Evolutionary conservation across 2,797 vertebrate genomes (phyloP).

Genomic region (Gymnocypris eckloni): DNA sequence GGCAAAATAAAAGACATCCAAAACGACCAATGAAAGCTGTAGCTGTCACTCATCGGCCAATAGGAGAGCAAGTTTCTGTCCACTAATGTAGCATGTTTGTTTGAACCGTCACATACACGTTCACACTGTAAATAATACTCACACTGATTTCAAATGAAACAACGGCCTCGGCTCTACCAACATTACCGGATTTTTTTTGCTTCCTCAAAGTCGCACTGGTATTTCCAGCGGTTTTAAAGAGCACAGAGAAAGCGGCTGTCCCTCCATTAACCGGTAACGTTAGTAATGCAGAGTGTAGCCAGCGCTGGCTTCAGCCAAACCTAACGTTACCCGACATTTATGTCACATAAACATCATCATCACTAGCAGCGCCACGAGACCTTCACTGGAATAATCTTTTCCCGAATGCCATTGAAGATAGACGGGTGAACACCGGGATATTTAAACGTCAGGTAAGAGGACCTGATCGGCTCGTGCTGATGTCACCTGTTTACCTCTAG

Average conservation of each 20-base stretch:
- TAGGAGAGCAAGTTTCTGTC: slow-evolving; percentile 2
- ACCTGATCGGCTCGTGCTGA: slow-evolving; percentile 11
- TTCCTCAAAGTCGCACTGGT: neutral
- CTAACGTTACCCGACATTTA: slow-evolving; percentile 1
- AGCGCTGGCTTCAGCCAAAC: slow-evolving; percentile 12
- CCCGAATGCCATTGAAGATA: slow-evolving; percentile 17
- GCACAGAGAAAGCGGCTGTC: neutral
- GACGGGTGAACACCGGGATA: slow-evolving; percentile 10
- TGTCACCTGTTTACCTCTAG: slow-evolving; percentile 43
- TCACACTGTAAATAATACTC: slow-evolving; percentile 53
- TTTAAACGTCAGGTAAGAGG: slow-evolving; percentile 38
- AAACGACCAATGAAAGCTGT: slow-evolving; percentile 67
- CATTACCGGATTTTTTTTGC: neutral
- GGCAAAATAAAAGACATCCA: slow-evolving; percentile 43
- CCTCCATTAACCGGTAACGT: slow-evolving; percentile 37
- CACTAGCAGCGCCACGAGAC: slow-evolving; percentile 22
- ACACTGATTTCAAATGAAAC: slow-evolving; percentile 10
- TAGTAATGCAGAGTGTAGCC: slow-evolving; percentile 13
- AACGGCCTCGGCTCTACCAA: neutral
- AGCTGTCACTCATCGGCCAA: slow-evolving; percentile 31
- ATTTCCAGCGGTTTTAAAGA: neutral
- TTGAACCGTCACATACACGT: slow-evolving; percentile 23
- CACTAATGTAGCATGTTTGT: neutral
- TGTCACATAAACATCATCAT: slow-evolving; percentile 42
- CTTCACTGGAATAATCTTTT: slow-evolving; percentile 16